phyloP scores from a whole-genome alignment of 2,797 vertebrate species.

The Anableps anableps region DNA sequence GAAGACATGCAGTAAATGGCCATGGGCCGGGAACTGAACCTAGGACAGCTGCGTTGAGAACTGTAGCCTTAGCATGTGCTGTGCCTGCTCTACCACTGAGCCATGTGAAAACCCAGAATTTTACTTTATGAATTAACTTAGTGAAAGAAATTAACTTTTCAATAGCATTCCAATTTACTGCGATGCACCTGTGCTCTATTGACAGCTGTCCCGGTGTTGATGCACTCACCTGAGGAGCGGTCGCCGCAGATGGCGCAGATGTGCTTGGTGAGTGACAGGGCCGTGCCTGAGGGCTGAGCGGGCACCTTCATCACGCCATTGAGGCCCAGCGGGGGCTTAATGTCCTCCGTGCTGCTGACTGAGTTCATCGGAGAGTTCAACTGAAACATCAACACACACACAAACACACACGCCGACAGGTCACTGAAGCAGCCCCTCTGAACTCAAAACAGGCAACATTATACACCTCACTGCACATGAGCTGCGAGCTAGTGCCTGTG shows the following conservation, averaged over 20 bases:
- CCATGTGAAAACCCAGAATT: background rate
- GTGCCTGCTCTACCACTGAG: background rate
- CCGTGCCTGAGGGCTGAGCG: slow-evolving; percentile 89
- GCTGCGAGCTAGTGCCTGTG: background rate
- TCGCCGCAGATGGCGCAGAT: slow-evolving; percentile 99
- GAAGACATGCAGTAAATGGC: no score
- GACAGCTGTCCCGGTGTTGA: background rate
- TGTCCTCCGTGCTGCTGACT: slow-evolving; percentile 96
- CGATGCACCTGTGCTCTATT: background rate
- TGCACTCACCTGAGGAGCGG: slow-evolving; percentile 93
- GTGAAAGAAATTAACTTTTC: background rate
- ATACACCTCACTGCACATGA: slow-evolving; percentile 22
- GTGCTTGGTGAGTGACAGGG: slow-evolving; percentile 96
- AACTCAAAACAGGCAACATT: slow-evolving; percentile 24
- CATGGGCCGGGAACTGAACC: background rate
- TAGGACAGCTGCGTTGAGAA: background rate
- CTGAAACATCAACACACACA: slow-evolving; percentile 84
- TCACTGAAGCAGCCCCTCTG: slow-evolving; percentile 54
- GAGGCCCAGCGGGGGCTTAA: slow-evolving; percentile 95
- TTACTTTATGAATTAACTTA: background rate
- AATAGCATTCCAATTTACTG: background rate
- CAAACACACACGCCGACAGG: slow-evolving; percentile 67
- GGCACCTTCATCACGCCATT: slow-evolving; percentile 98
- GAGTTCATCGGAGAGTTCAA: slow-evolving; percentile 98
- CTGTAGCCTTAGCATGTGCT: no score